Evolutionary conservation across 2,888 invertebrate genomes (phyloP), one percentile per base, ranked within the genome.

Genomic region (Hermodice carunculata): DNA sequence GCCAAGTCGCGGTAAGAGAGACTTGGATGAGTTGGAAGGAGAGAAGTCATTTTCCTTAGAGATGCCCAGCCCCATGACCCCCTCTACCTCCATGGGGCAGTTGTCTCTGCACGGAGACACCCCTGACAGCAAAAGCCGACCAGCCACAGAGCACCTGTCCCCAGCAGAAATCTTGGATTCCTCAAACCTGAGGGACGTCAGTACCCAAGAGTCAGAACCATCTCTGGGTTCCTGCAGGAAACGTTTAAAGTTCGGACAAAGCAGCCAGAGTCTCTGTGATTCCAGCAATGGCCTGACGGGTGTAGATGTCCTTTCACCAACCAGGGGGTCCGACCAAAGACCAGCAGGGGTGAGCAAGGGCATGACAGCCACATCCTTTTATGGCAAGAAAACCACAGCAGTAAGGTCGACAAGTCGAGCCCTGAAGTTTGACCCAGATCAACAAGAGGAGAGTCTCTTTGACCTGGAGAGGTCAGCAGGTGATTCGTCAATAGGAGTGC

Each of bases 41-140:
- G 17, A 22, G n/a, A 22, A 40, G 1, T 79, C 80, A n/a, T 82
- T 82, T 76, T 78, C 78, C 40, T 71, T 82, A 40, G 82, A 81
- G 52, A 59, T 76, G 59, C 81, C 82, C 8, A 66, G 69, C 31
- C 63, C 66, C 1, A 52, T 66, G 19, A 46, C 49, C 8, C 37
- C 52, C 14, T 24, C 63, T 3, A 48, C 37, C n/a, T 17, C 42
- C 11, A 11, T 32, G 66, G 31, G 49, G 17, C 42, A 56, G 28
- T 42, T 42, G 56, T 42, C 24, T 22, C 11, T 24, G 19, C 17
- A 24, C 40, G 17, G 2, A 56, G 26, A 28, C 42, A 56, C 43
- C 19, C 32, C 2, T n/a, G 26, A 3, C 26, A 26, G n/a, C 26
- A 26, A 17, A 26, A 32, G 28, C 26, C 57, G 6, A 11, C 11